Evolutionary conservation across 1,140 invertebrate species (phyloP).

Genomic region (Drosophila ironensis): DNA sequence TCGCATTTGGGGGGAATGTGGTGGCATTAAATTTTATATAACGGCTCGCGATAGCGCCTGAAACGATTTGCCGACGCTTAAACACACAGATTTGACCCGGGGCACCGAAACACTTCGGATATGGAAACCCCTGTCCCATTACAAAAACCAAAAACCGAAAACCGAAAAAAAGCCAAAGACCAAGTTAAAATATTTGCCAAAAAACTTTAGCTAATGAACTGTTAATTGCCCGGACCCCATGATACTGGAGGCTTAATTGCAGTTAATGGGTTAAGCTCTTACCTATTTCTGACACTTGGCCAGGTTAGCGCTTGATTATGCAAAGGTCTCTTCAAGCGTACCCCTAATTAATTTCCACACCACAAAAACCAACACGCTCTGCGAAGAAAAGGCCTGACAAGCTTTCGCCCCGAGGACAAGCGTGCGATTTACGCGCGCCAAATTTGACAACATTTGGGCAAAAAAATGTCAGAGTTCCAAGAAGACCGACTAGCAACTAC

Average conservation of each 20-base stretch:
- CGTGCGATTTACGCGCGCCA: slow-evolving; percentile 58
- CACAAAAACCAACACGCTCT: slow-evolving; percentile 4
- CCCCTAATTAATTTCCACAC: slow-evolving; percentile 51
- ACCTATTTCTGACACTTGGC: slow-evolving; percentile 57
- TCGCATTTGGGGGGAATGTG: not conserved
- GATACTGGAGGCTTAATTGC: slow-evolving; percentile 50
- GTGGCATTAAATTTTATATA: slow-evolving; percentile 62
- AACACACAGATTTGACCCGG: slow-evolving; percentile 26
- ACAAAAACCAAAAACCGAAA: not conserved
- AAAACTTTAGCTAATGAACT: slow-evolving; percentile 71
- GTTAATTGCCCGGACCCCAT: slow-evolving; percentile 58
- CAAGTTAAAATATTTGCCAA: slow-evolving; percentile 59
- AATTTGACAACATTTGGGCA: slow-evolving; percentile 65
- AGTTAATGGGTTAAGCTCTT: slow-evolving; percentile 55
- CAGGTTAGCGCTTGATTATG: slow-evolving; percentile 58
- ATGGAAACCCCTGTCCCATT: not conserved
- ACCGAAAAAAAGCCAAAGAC: not conserved
- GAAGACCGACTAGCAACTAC: not conserved
- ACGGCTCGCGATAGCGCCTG: slow-evolving; percentile 52
- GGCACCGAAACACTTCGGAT: slow-evolving; percentile 1
- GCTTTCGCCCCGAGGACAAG: slow-evolving; percentile 52
- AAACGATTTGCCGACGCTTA: slow-evolving; percentile 20
- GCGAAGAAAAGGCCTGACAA: slow-evolving; percentile 1
- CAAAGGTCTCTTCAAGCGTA: slow-evolving; percentile 54
- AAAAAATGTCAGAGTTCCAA: no score